These are phyloP conservation scores for Pedicia rivosa DNA, from an alignment of 2,888 invertebrate genomes.

Conservation along the genomic window DNA sequence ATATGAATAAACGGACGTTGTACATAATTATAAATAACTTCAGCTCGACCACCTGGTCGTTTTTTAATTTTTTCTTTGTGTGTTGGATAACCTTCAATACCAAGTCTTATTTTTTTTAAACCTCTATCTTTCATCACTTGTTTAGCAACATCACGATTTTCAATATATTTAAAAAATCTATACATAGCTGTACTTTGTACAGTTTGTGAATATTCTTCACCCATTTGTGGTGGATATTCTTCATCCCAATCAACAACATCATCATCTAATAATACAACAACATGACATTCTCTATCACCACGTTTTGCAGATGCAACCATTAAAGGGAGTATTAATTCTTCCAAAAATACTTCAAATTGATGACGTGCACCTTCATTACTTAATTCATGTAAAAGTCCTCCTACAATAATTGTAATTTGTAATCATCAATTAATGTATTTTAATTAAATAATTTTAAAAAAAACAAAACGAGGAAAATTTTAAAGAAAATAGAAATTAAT, in stretches of 20 bases:
- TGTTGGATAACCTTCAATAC: conserved; percentile 98
- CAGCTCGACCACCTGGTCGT: conserved; percentile 84
- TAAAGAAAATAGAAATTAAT: too few species aligned
- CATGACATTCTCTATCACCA: conserved; percentile 95
- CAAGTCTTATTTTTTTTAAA: conserved; percentile 93
- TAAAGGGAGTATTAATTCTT: conserved; percentile 84
- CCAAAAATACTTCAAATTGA: conserved; percentile 92
- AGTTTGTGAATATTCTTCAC: conserved; percentile 93
- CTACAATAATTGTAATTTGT: conserved; percentile 25
- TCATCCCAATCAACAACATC: conserved; percentile 97
- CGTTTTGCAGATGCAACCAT: conserved; percentile 90
- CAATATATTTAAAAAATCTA: conserved; percentile 98
- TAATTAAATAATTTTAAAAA: too few species aligned
- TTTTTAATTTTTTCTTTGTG: conserved; percentile 98
- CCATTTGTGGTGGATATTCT: conserved; percentile 98
- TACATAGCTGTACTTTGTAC: conserved; percentile 73
- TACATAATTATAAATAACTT: conserved; percentile 97
- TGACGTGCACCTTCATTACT: conserved; percentile 98
- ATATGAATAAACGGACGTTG: conserved; percentile 93
- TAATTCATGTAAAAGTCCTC: conserved; percentile 90
- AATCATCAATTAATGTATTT: too few species aligned
- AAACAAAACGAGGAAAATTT: too few species aligned
- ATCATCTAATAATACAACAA: conserved; percentile 90
- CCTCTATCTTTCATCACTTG: conserved; percentile 98
- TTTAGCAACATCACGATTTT: conserved; percentile 98